Evolutionary conservation across 1,140 invertebrate species (phyloP).

Genomic region (Cotesia vestalis): DNA sequence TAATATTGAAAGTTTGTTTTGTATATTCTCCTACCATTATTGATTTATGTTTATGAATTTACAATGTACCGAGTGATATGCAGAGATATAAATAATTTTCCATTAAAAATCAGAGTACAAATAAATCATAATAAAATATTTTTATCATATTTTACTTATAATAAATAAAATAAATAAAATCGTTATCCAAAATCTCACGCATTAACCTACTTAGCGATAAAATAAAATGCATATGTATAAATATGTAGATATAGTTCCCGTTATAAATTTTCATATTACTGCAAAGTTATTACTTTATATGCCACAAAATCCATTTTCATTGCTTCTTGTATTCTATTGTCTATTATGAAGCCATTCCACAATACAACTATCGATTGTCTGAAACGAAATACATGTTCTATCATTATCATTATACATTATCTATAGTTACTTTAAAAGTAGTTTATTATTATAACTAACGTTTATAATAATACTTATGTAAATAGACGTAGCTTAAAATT

Average conservation of each 20-base stretch:
- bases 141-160: constrained; percentile 23
- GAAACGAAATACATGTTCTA: background rate
- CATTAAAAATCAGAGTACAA: background rate
- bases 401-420: background rate
- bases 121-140: constrained; percentile 20
- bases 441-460: no score
- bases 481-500: no score
- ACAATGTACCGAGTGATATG: no score
- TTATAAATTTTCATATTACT: constrained; percentile 22
- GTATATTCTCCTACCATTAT: no score
- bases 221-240: no score
- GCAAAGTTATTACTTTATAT: constrained; percentile 20
- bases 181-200: constrained; percentile 36
- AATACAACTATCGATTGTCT: background rate
- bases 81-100: no score
- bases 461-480: no score
- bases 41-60: no score
- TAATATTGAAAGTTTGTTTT: no score
- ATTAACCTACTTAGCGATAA: constrained; percentile 35
- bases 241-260: background rate
- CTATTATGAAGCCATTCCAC: constrained; percentile 8
- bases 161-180: background rate
- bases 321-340: constrained; percentile 18
- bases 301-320: constrained; percentile 15
- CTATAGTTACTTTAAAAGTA: no score